Conservation (phyloP, 92 coral and sea anemone genomes). For the Porites cylindrica region DNA sequence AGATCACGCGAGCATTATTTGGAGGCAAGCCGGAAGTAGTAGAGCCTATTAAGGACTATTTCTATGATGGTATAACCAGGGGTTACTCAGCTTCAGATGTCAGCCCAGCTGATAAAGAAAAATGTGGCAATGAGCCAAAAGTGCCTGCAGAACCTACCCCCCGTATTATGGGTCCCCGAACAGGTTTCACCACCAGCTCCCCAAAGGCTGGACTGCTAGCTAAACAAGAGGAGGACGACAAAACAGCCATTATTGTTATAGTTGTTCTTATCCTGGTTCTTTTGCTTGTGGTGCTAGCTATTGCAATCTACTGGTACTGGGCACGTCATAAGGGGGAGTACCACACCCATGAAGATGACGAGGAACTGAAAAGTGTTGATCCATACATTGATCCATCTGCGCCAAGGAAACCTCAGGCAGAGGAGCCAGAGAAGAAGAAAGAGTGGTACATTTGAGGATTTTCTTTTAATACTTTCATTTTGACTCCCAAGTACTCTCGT, state of each 20-base stretch:
- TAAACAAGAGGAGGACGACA: conserved; percentile 29
- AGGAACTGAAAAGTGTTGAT: conserved; percentile 53
- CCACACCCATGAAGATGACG: conserved; percentile 92
- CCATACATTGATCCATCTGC: conserved; percentile 78
- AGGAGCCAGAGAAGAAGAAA: conserved; percentile 77
- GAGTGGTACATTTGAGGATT: conserved; percentile 85
- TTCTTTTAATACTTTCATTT: no score
- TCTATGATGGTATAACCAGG: conserved; percentile 53
- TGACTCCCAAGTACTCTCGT: background rate
- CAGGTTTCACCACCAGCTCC: conserved; percentile 3
- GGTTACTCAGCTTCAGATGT: conserved; percentile 14
- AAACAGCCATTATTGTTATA: conserved; percentile 77
- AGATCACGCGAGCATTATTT: conserved; percentile 65
- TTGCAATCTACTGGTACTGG: conserved; percentile 88
- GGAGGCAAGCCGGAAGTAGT: conserved; percentile 38
- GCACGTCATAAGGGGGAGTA: conserved; percentile 93
- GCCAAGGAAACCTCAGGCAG: conserved; percentile 48
- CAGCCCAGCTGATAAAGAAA: background rate
- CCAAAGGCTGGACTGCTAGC: conserved; percentile 34
- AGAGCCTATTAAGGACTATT: conserved; percentile 73
- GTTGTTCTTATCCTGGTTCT: conserved; percentile 79
- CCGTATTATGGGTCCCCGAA: conserved; percentile 54
- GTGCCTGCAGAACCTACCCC: conserved; percentile 80
- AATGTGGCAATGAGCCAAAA: conserved; percentile 71
- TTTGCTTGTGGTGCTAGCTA: conserved; percentile 67